A percentile compares a stretch with the other conserved stretches of the same genome.
These are phyloP conservation scores for Neoascia interrupta DNA, from an alignment of 2,888 invertebrate species.

Conservation along the genomic window DNA sequence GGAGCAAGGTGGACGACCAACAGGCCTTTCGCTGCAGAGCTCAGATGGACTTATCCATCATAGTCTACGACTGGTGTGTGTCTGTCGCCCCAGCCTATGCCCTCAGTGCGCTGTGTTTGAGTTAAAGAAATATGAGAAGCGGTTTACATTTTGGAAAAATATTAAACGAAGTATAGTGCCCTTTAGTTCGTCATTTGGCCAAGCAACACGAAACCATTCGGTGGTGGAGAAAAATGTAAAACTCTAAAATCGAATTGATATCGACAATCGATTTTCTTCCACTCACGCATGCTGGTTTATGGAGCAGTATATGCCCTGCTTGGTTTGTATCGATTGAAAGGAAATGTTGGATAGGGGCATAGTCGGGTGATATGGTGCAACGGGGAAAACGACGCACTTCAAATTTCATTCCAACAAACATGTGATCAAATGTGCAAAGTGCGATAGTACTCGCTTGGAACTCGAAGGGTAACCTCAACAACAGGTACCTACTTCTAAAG, in stretches of 20 bases:
- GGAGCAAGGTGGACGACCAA: slow-evolving; percentile 48
- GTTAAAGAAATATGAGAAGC: slow-evolving; percentile 62
- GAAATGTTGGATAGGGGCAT: too few relatives aligned
- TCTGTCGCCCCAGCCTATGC: slow-evolving; percentile 2
- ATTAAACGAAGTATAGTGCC: slow-evolving; percentile 25
- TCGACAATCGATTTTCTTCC: slow-evolving; percentile 52
- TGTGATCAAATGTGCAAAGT: too few relatives aligned
- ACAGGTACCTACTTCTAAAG: too few relatives aligned
- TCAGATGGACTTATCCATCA: slow-evolving; percentile 67
- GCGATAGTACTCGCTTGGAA: too few relatives aligned
- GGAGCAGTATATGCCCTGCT: too few relatives aligned
- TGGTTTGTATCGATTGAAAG: too few relatives aligned
- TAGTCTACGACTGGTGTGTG: slow-evolving; percentile 44
- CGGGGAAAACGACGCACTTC: too few relatives aligned
- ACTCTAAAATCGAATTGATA: slow-evolving; percentile 52
- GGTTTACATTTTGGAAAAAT: slow-evolving; percentile 55
- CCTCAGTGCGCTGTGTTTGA: slow-evolving; percentile 5
- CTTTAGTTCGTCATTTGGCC: background rate
- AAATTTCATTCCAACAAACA: too few relatives aligned
- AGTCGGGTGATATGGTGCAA: too few relatives aligned
- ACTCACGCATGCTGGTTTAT: slow-evolving; percentile 59
- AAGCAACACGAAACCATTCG: background rate
- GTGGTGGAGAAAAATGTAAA: slow-evolving; percentile 38
- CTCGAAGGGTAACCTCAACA: too few relatives aligned
- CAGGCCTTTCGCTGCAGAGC: slow-evolving; percentile 49